These are phyloP conservation scores for Psilopogon haemacephalus DNA, from an alignment of 2,113 vertebrate genomes.

Conservation along the genomic window DNA sequence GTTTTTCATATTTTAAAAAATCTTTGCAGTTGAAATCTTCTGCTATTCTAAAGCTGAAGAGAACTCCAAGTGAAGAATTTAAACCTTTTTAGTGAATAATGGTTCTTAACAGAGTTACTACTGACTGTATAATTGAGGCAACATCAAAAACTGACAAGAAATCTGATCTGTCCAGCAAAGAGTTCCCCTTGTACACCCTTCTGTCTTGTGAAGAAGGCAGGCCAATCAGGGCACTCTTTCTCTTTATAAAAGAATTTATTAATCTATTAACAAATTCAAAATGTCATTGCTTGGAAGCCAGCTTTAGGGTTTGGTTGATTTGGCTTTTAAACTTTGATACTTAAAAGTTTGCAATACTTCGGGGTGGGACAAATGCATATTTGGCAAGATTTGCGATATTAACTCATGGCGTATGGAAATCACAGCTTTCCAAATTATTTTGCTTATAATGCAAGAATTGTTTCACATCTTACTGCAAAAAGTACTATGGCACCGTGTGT, in stretches of 20 bases:
- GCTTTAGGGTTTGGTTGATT: background rate
- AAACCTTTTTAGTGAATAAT: background rate
- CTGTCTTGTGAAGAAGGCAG: background rate
- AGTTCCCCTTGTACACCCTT: background rate
- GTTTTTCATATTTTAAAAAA: fast-evolving
- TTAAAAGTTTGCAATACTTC: background rate
- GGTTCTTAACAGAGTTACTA: background rate
- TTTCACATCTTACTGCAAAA: background rate
- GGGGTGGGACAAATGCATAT: fast-evolving
- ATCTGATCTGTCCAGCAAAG: background rate
- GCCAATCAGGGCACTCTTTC: background rate
- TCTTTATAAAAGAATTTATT: background rate
- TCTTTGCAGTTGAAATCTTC: no score
- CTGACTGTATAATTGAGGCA: background rate
- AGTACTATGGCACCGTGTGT: background rate
- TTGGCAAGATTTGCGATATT: background rate
- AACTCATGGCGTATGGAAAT: background rate
- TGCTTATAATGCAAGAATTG: background rate
- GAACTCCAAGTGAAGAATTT: background rate
- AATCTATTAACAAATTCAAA: background rate
- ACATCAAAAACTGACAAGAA: background rate
- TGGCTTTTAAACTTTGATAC: background rate
- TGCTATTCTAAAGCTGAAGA: background rate
- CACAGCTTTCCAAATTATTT: background rate
- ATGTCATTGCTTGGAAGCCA: background rate